A percentile compares a stretch with the other conserved stretches of the same genome.
phyloP scores from a whole-genome alignment of 1,140 invertebrate genomes.

The Aphaenogaster floridana region DNA sequence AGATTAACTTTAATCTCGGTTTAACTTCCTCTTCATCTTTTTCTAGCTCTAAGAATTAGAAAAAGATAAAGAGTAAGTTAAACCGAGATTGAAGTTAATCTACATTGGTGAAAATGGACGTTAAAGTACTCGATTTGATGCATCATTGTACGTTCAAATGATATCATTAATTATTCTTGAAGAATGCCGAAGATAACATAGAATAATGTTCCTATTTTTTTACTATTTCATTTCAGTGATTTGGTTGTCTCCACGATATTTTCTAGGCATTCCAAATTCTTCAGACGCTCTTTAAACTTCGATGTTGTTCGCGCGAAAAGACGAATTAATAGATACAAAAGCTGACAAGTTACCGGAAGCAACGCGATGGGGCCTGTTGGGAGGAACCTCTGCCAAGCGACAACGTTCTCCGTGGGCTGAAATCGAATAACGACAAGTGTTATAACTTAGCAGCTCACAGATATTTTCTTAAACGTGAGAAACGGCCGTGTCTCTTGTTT shows the following conservation, averaged over 20 bases:
- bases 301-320: background rate
- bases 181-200: background rate
- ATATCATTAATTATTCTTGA: background rate
- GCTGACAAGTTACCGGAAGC: conserved; percentile 90
- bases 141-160: background rate
- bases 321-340: conserved; percentile 16
- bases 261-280: background rate
- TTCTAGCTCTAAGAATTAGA: too few species aligned
- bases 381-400: conserved; percentile 98
- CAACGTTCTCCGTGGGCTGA: conserved; percentile 91
- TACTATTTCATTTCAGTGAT: background rate
- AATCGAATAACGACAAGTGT: conserved; percentile 75
- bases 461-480: conserved; percentile 1
- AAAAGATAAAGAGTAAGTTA: too few species aligned
- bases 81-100: too few species aligned
- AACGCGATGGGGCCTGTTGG: conserved; percentile 96
- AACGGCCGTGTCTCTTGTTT: background rate
- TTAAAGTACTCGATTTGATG: background rate
- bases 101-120: too few species aligned
- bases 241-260: background rate
- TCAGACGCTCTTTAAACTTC: background rate
- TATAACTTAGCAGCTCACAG: background rate
- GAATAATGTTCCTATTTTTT: background rate
- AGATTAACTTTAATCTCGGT: too few species aligned
- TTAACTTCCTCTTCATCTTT: too few species aligned